phyloP scores from a whole-genome alignment of 2,797 vertebrate genomes.

The Pelobates cultripes region DNA sequence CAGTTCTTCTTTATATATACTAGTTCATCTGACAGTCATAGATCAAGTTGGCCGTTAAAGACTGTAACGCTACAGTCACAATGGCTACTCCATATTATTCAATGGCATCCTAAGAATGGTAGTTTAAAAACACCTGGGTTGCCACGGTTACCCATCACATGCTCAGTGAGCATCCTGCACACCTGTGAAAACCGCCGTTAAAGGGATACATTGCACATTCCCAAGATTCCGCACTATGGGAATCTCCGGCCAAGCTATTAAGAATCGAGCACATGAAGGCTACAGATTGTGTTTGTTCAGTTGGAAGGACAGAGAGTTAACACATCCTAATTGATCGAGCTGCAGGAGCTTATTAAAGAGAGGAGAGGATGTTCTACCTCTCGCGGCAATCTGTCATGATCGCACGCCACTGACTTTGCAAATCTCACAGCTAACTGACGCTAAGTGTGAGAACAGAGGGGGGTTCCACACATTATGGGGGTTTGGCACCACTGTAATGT shows the following conservation, averaged over 20 bases:
- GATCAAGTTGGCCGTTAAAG: too few species aligned
- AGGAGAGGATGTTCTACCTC: background rate
- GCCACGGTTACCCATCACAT: too few species aligned
- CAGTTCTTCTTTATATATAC: too few species aligned
- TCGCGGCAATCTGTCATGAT: conserved; percentile 11
- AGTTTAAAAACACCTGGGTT: too few species aligned
- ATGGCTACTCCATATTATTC: too few species aligned
- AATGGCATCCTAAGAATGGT: too few species aligned
- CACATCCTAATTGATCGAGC: conserved; percentile 22
- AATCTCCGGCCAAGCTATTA: background rate
- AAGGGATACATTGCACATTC: too few species aligned
- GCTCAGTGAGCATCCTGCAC: too few species aligned
- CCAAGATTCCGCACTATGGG: too few species aligned
- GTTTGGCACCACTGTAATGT: background rate
- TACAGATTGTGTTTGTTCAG: conserved; percentile 19
- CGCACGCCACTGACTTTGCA: background rate
- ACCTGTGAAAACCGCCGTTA: too few species aligned
- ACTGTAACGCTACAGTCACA: too few species aligned
- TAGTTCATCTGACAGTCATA: too few species aligned
- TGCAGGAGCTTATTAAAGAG: background rate
- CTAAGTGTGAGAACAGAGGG: background rate
- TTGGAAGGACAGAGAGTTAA: background rate
- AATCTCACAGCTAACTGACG: background rate
- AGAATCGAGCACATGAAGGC: background rate
- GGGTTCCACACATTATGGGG: background rate